Conservation (phyloP, 2,797 vertebrate species). For the Chrosomus eos region DNA sequence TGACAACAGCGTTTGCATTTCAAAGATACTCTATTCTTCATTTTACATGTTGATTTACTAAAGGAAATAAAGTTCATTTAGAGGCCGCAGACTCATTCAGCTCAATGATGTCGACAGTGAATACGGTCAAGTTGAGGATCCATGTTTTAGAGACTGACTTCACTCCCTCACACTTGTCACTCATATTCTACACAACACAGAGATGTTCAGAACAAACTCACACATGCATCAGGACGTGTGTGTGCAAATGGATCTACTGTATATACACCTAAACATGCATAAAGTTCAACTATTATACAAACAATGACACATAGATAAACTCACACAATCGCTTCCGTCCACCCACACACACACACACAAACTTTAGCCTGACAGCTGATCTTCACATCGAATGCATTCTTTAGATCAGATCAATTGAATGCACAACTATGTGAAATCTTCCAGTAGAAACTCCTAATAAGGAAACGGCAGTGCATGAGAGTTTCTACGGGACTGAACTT, state of each 20-base stretch:
- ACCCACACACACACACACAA: not conserved
- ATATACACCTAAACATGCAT: not conserved
- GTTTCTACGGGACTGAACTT: constrained; percentile 33
- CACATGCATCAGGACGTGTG: not conserved
- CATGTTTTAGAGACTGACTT: not conserved
- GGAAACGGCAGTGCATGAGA: constrained; percentile 24
- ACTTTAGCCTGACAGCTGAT: constrained; percentile 3
- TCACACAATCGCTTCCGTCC: constrained; percentile 10
- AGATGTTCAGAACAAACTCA: not conserved
- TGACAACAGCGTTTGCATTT: not conserved
- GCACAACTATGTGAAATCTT: constrained; percentile 33
- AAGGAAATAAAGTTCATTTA: not conserved
- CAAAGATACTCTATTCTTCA: not conserved
- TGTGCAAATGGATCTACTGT: not conserved
- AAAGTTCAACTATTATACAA: constrained; percentile 6
- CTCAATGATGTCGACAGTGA: not conserved
- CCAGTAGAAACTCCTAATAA: constrained; percentile 55
- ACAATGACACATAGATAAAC: constrained; percentile 10
- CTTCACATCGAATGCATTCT: not conserved
- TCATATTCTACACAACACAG: not conserved
- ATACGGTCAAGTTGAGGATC: no score
- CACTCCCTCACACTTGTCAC: not conserved
- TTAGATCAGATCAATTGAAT: constrained; percentile 24
- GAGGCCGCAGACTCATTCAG: no score
- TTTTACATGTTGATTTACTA: not conserved